These are phyloP conservation scores for Lethenteron camtschaticum DNA, from an alignment of 2,113 vertebrate species.

Conservation along the genomic window DNA sequence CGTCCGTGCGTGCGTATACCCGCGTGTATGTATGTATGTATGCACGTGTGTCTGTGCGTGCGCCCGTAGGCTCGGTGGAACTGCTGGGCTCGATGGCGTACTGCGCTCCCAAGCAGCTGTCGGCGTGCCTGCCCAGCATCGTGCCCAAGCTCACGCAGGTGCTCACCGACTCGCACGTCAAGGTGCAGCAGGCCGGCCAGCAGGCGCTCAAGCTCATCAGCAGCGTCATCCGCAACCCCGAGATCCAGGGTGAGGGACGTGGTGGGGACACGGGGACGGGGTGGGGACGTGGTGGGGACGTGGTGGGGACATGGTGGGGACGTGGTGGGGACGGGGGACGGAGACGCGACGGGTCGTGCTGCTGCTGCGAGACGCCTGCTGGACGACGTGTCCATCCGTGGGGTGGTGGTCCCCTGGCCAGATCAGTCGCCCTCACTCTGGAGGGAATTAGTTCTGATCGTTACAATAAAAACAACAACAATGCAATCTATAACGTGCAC, in stretches of 20 bases:
- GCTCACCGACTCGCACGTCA: constrained; percentile 85
- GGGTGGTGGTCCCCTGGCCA: too few relatives aligned
- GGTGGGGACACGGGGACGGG: neutral
- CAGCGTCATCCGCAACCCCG: constrained; percentile 88
- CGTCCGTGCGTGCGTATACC: too few relatives aligned
- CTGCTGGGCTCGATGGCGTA: constrained; percentile 85
- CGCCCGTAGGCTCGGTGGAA: constrained; percentile 63
- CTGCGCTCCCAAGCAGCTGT: constrained; percentile 89
- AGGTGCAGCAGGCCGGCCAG: constrained; percentile 92
- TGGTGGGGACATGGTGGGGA: neutral
- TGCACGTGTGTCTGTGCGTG: neutral
- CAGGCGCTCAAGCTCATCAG: constrained; percentile 84
- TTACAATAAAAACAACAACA: too few relatives aligned
- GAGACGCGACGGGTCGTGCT: too few relatives aligned
- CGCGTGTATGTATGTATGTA: neutral
- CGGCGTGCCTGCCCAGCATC: constrained; percentile 84
- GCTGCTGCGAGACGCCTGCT: too few relatives aligned
- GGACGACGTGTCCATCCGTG: too few relatives aligned
- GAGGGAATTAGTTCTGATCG: too few relatives aligned
- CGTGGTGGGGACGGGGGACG: too few relatives aligned
- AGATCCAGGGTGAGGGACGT: constrained; percentile 53
- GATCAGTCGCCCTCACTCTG: too few relatives aligned
- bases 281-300: constrained; percentile 1
- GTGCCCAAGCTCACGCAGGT: constrained; percentile 94
- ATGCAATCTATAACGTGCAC: too few relatives aligned